phyloP scores from a whole-genome alignment of 2,113 vertebrate genomes.

The Salvator merianae region DNA sequence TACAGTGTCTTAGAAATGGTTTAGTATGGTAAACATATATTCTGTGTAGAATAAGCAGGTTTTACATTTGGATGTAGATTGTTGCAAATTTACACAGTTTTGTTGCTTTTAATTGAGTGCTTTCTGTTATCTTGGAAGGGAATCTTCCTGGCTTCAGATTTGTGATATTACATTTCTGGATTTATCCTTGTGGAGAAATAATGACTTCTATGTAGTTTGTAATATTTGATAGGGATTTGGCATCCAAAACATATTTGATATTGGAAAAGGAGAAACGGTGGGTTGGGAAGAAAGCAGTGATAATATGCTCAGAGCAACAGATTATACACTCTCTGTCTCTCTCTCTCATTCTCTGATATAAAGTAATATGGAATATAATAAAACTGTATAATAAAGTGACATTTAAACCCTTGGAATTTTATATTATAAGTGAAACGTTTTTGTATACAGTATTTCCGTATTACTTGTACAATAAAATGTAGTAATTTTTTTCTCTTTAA shows the following conservation, averaged over 20 bases:
- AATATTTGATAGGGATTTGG: slow-evolving; percentile 45
- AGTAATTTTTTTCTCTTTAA: slow-evolving; percentile 35
- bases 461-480: slow-evolving; percentile 18
- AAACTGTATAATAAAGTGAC: not conserved
- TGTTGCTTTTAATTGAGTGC: too few relatives aligned
- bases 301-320: slow-evolving; percentile 1
- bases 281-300: not conserved
- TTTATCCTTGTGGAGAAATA: slow-evolving; percentile 59
- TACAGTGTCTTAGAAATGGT: slow-evolving; percentile 54
- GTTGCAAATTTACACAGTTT: slow-evolving; percentile 44
- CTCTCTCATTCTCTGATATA: not conserved
- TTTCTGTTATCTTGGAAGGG: slow-evolving; percentile 53
- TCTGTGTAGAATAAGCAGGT: slow-evolving; percentile 40
- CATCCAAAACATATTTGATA: slow-evolving; percentile 17
- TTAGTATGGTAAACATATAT: slow-evolving; percentile 52
- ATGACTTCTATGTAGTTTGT: slow-evolving; percentile 37
- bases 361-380: not conserved
- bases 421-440: not conserved
- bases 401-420: not conserved
- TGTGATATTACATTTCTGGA: slow-evolving; percentile 52
- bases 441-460: slow-evolving; percentile 22
- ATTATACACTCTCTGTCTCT: too few relatives aligned
- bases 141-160: slow-evolving; percentile 55
- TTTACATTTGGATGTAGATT: slow-evolving; percentile 32
- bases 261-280: slow-evolving; percentile 10